phyloP scores from a whole-genome alignment of 2,888 invertebrate species.

The Thera britannica region DNA sequence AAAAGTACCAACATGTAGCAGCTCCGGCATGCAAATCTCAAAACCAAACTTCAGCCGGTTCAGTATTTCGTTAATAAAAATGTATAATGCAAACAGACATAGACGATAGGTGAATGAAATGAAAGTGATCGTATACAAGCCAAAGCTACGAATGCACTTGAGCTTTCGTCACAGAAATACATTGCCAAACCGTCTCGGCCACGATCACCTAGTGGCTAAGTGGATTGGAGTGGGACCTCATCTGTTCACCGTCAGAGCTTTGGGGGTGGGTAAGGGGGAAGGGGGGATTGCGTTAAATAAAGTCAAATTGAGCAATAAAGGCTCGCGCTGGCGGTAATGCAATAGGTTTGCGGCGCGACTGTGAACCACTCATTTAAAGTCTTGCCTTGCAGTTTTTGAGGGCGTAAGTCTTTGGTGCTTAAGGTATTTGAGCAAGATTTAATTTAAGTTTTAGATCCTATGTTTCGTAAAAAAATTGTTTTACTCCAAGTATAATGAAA shows the following conservation, averaged over 20 bases:
- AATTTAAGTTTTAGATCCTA: too few relatives aligned
- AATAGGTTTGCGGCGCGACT: conserved; percentile 67
- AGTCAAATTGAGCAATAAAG: conserved; percentile 85
- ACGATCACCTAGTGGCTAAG: conserved; percentile 75
- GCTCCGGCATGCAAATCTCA: too few relatives aligned
- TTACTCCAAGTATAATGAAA: too few relatives aligned
- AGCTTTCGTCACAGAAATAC: conserved; percentile 51
- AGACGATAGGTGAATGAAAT: too few relatives aligned
- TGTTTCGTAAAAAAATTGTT: too few relatives aligned
- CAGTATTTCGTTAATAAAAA: too few relatives aligned
- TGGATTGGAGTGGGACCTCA: conserved; percentile 83
- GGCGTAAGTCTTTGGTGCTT: background rate
- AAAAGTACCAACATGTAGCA: too few relatives aligned
- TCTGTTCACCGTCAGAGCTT: conserved; percentile 78
- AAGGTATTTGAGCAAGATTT: background rate
- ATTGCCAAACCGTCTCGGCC: conserved; percentile 59
- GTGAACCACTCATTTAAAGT: conserved; percentile 70
- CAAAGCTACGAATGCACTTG: conserved; percentile 11
- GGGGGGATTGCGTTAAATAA: conserved; percentile 79
- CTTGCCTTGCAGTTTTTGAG: conserved; percentile 18
- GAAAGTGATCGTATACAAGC: background rate
- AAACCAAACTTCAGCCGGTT: too few relatives aligned
- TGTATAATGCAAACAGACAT: too few relatives aligned
- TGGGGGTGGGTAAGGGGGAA: conserved; percentile 44
- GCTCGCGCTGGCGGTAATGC: conserved; percentile 79